Percentiles rank a stretch among this genome's conserved stretches.
Evolutionary conservation across 2,888 invertebrate species (phyloP).

Genomic region (Dasysyrphus albostriatus): DNA sequence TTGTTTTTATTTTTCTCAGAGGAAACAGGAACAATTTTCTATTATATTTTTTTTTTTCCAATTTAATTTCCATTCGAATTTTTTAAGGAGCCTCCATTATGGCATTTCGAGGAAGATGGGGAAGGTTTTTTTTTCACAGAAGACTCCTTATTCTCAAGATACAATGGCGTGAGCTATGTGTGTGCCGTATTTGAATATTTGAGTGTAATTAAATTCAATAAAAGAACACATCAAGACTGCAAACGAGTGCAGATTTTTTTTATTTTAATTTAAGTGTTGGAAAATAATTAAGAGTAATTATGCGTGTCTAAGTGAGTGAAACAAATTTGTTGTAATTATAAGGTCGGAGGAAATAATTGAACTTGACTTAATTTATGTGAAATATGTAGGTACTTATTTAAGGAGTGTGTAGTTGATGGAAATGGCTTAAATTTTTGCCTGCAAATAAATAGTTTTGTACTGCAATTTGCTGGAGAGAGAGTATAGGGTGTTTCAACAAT

Average conservation of each 20-base stretch:
- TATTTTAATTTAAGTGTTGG: conserved; percentile 27
- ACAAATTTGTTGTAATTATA: conserved; percentile 46
- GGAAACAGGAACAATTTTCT: neutral
- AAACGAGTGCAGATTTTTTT: conserved; percentile 15
- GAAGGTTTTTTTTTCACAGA: neutral
- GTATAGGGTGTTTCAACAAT: too few relatives aligned
- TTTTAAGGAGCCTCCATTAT: neutral
- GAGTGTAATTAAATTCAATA: conserved; percentile 51
- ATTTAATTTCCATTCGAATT: conserved; percentile 15
- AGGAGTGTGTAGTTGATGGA: too few relatives aligned
- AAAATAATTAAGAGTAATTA: conserved; percentile 56
- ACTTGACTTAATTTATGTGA: too few relatives aligned
- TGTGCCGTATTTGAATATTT: neutral
- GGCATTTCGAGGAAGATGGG: neutral
- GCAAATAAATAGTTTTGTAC: too few relatives aligned
- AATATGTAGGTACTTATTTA: too few relatives aligned
- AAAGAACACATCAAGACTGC: neutral
- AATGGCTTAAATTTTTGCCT: too few relatives aligned
- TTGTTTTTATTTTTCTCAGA: conserved; percentile 3
- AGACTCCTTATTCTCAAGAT: neutral
- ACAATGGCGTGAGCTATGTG: neutral
- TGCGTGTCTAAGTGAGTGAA: conserved; percentile 45
- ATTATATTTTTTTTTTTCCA: neutral
- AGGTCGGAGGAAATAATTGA: conserved; percentile 6
- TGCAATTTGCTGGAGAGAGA: too few relatives aligned